phyloP scores from a whole-genome alignment of 2,113 vertebrate genomes.

The Crypturellus undulatus region DNA sequence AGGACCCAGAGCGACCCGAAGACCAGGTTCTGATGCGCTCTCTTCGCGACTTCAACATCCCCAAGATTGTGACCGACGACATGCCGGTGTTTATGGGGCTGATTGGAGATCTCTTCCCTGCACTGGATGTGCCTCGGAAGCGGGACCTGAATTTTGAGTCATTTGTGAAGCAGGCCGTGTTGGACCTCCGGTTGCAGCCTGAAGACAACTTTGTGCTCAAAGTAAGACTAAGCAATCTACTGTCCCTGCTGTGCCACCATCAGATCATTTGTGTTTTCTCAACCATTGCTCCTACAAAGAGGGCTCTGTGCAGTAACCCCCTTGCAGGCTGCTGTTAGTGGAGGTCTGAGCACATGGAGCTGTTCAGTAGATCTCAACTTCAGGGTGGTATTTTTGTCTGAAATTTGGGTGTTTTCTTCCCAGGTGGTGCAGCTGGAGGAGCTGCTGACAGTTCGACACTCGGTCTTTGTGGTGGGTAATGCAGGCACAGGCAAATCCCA shows the following conservation, averaged over 20 bases:
- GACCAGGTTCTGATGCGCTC: conserved; percentile 97
- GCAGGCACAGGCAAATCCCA: conserved; percentile 95
- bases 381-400: not conserved
- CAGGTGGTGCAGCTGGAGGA: conserved; percentile 97
- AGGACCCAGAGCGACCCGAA: conserved; percentile 87
- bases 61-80: conserved; percentile 93
- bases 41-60: conserved; percentile 93
- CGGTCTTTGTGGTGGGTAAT: conserved; percentile 93
- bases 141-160: conserved; percentile 87
- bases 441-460: conserved; percentile 91
- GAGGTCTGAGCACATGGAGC: not conserved
- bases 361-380: not conserved
- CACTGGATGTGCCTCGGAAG: conserved; percentile 89
- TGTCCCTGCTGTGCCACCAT: not conserved
- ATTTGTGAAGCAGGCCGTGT: conserved; percentile 84
- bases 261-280: not conserved
- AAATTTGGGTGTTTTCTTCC: not conserved
- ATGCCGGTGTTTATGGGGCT: conserved; percentile 95
- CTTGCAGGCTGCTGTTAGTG: not conserved
- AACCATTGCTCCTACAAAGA: not conserved
- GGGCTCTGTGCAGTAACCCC: not conserved
- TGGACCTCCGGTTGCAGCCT: conserved; percentile 89
- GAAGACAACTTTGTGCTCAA: conserved; percentile 97
- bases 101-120: conserved; percentile 91
- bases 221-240: conserved; percentile 59